Evolutionary conservation across 1,140 invertebrate species (phyloP), one percentile per base, ranked within the genome.

Genomic region (Pseudobourletiella spinata): DNA sequence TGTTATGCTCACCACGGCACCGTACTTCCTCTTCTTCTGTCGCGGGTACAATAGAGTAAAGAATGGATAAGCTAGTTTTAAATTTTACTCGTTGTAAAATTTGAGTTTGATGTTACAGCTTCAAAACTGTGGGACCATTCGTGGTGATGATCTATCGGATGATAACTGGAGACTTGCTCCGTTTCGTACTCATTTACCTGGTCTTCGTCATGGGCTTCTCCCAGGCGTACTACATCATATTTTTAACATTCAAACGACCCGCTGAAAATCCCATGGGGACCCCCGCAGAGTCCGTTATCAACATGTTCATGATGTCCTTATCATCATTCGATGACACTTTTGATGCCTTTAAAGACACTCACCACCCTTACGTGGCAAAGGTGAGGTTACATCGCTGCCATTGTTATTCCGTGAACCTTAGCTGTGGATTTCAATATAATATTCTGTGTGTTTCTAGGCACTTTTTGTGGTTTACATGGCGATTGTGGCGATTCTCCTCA

Each of bases 61-160:
- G 42, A 30, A 25, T 46, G 46, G 29, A 30, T 18, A 20, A 59
- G n/a, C 18, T n/a, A 46, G 24, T 54, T 43, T 59, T 20, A 48
- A 35, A 29, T 30, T 46, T 18, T 24, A 18, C 18, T 14, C 28
- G 2, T 52, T 61, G 11, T 48, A 22, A 48, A 48, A 48, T 39
- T 39, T n/a, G 32, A 39, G 32, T 39, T 8, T 11, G 32, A 11
- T 39, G n/a, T 11, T 39, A 11, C 54, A 68, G 95, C 25, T 95
- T 98, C 74, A 95, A 95, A 74, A 95, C 94, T 0, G 92, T 98
- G 0, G 95, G 95, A 1, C 95, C 95, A 6, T 98, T 98, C 82
- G 95, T 99, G 3, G 92, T 97, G 55, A 99, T 98, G 95, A 95
- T 98, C 65, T 98, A 99, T 76, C 84, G 92, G 67, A 99, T 99